Base-by-base conservation (phyloP, 2,113 vertebrate species). In the Triplophysa siluroides region DNA sequence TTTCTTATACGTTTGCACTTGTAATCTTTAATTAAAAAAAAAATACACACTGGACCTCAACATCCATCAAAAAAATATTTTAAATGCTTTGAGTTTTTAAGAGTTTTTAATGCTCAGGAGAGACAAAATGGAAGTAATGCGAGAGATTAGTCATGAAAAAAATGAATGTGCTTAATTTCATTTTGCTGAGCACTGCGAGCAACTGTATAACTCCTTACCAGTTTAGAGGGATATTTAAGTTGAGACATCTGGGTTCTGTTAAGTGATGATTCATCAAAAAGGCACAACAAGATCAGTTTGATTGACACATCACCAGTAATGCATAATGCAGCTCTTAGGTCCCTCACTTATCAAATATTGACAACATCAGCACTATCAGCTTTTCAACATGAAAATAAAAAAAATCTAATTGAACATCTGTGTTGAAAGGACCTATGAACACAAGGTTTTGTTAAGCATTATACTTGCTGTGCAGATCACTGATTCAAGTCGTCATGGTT, bases 241-340 rank as follows among this genome's bases (percentile, higher is more conserved):
- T 29, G 72, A 81, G 83, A 86, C 83, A 81, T 78, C 83, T 79
- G 81, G 83, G 81, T 81, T 88, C 87, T 83, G 86, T 90, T 79
- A 85, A 86, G 85, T 76, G 56, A 74, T 61, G 56, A 74, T 61
- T 60, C 88, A 86, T 77, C 70, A 80, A 81, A 84, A 83, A 84
- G 87, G 84, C 84, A 85, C 85, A 45, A 64, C 12, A 45, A 47
- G 45, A 38, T 62, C 58, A 50, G 23, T 45, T 75, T 75, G 72
- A 75, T 26, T 21, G 72, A 75, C 72, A 75, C 19, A 16, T 1
- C 60, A 64, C 47, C 26, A 50, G 72, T 73, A 79, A 65, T 71
- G 26, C 68, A 72, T 79, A 79, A 79, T 64, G 26, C 47, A 63
- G 24, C 14, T 2, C 61, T 65, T 52, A 54, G 78, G 78, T 79